phyloP scores from a whole-genome alignment of 1,140 invertebrate species.

The Drosophila trapezifrons region DNA sequence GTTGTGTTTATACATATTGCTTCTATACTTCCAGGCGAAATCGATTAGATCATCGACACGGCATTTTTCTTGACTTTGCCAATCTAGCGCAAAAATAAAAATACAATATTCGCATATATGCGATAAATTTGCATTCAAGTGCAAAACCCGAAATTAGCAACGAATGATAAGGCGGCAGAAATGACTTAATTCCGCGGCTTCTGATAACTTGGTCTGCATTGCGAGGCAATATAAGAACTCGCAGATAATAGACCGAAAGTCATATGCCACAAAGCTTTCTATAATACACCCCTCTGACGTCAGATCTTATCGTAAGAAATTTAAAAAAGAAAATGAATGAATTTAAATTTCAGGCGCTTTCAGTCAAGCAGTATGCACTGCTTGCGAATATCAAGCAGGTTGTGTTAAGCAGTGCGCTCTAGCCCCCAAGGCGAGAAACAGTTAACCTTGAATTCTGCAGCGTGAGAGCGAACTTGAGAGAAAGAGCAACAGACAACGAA shows the following conservation, averaged over 20 bases:
- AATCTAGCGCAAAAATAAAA: slow-evolving; percentile 34
- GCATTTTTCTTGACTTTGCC: slow-evolving; percentile 42
- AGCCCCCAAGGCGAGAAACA: slow-evolving; percentile 16
- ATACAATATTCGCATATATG: slow-evolving; percentile 30
- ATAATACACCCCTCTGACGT: slow-evolving; percentile 19
- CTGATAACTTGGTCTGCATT: slow-evolving; percentile 26
- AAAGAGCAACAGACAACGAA: slow-evolving; percentile 13
- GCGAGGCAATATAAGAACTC: slow-evolving; percentile 3
- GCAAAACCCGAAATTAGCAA: slow-evolving; percentile 46
- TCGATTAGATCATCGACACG: slow-evolving; percentile 69
- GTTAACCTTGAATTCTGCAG: slow-evolving; percentile 65
- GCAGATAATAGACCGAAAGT: slow-evolving; percentile 32
- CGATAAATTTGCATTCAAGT: slow-evolving; percentile 71
- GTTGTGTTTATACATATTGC: slow-evolving; percentile 8
- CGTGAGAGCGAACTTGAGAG: slow-evolving; percentile 34
- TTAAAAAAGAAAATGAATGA: slow-evolving; percentile 2
- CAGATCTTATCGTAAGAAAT: slow-evolving; percentile 17
- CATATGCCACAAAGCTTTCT: slow-evolving; percentile 28
- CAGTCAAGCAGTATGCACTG: slow-evolving; percentile 52
- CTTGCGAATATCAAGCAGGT: slow-evolving; percentile 28
- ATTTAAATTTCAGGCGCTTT: slow-evolving; percentile 40
- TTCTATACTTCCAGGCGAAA: slow-evolving; percentile 45
- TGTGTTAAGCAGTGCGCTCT: neutral
- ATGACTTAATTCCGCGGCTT: slow-evolving; percentile 28
- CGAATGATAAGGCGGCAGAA: slow-evolving; percentile 44